A percentile compares a stretch with the other conserved stretches of the same genome.
phyloP scores from a whole-genome alignment of 2,888 invertebrate species.

The Opisthograptis luteolata region DNA sequence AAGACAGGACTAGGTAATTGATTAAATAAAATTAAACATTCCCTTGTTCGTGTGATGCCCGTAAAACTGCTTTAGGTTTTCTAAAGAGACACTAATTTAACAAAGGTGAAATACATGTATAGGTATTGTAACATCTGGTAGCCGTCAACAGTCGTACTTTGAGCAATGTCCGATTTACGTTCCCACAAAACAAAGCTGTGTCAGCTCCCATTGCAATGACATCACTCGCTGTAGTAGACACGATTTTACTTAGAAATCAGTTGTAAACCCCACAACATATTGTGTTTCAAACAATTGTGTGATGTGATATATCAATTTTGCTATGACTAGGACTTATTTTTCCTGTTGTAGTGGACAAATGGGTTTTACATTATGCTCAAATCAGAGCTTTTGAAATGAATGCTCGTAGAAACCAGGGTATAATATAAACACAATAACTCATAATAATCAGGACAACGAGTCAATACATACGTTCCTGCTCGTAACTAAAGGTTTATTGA shows the following conservation, averaged over 20 bases:
- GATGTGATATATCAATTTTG: conserved; percentile 15
- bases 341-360: conserved; percentile 28
- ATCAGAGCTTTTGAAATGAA: conserved; percentile 1
- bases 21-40: background rate
- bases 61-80: background rate
- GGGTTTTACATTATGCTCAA: background rate
- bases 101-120: background rate
- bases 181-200: conserved; percentile 24
- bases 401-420: background rate
- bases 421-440: background rate
- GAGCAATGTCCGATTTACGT: conserved; percentile 6
- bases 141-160: background rate
- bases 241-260: conserved; percentile 32
- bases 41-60: background rate
- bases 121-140: background rate
- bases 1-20: background rate
- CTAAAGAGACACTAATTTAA: background rate
- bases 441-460: conserved; percentile 4
- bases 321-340: conserved; percentile 15
- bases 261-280: conserved; percentile 26
- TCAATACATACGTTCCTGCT: conserved; percentile 18
- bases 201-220: conserved; percentile 23
- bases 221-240: conserved; percentile 27
- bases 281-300: conserved; percentile 27
- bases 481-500: conserved; percentile 14